Conservation (phyloP, 2,113 vertebrate genomes). For the Mobula hypostoma region DNA sequence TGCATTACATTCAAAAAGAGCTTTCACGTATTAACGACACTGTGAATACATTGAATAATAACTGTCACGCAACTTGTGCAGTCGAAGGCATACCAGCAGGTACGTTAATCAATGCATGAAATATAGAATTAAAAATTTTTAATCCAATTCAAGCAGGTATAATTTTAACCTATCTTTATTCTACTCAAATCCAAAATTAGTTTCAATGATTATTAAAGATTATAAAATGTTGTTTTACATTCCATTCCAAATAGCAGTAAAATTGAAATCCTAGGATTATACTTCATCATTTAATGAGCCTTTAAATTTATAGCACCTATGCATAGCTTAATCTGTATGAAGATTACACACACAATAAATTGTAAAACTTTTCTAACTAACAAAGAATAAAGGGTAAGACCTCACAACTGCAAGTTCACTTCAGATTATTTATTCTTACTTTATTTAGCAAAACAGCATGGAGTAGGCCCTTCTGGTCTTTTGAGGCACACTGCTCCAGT, state of each 20-base stretch:
- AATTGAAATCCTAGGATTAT: neutral
- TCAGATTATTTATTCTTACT: neutral
- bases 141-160: neutral
- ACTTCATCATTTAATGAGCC: neutral
- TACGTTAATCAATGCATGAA: conserved; percentile 47
- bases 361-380: neutral
- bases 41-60: conserved; percentile 69
- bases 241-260: neutral
- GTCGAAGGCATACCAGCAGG: conserved; percentile 46
- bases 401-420: neutral
- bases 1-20: conserved; percentile 71
- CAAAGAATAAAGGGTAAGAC: neutral
- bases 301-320: neutral
- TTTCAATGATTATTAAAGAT: neutral
- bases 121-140: neutral
- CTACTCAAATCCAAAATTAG: neutral
- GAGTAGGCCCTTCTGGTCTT: too few relatives aligned
- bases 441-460: neutral
- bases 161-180: neutral
- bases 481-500: too few relatives aligned
- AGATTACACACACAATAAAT: neutral
- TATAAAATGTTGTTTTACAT: neutral
- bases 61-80: conserved; percentile 69
- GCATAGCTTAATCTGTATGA: neutral
- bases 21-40: conserved; percentile 75